These are phyloP conservation scores for Drosophila baimaii DNA, from an alignment of 1,140 invertebrate species.

Conservation along the genomic window DNA sequence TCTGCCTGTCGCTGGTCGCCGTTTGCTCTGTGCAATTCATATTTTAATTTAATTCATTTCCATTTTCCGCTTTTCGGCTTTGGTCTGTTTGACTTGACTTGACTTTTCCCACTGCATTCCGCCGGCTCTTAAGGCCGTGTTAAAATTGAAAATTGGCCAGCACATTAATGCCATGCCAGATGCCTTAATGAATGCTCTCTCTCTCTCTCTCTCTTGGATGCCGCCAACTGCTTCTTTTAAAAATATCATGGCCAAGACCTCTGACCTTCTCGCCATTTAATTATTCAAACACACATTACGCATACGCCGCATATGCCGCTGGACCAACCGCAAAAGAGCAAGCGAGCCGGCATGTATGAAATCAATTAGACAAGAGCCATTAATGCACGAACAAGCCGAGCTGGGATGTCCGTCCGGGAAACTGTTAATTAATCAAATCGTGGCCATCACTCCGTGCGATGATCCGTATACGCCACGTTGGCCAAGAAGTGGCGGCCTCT, in stretches of 20 bases:
- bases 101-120: constrained; percentile 12
- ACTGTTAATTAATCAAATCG: constrained; percentile 56
- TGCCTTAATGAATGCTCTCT: constrained; percentile 22
- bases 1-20: constrained; percentile 10
- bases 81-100: constrained; percentile 11
- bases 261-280: constrained; percentile 36
- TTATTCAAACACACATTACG: constrained; percentile 45
- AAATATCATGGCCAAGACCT: constrained; percentile 12
- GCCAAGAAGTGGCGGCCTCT: neutral
- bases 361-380: constrained; percentile 48
- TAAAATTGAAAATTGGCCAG: constrained; percentile 28
- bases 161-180: constrained; percentile 25
- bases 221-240: constrained; percentile 10
- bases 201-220: constrained; percentile 7
- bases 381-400: constrained; percentile 15
- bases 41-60: constrained; percentile 65
- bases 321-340: constrained; percentile 17
- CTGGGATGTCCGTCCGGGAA: constrained; percentile 4
- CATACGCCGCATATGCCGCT: constrained; percentile 26
- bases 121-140: constrained; percentile 14
- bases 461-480: constrained; percentile 33
- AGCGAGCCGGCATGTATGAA: constrained; percentile 4
- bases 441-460: constrained; percentile 14
- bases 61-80: constrained; percentile 13
- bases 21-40: constrained; percentile 39